These are phyloP conservation scores for Spongilla lacustris DNA, from an alignment of 37 sponge, comb jelly and placozoan genomes.

Conservation along the genomic window DNA sequence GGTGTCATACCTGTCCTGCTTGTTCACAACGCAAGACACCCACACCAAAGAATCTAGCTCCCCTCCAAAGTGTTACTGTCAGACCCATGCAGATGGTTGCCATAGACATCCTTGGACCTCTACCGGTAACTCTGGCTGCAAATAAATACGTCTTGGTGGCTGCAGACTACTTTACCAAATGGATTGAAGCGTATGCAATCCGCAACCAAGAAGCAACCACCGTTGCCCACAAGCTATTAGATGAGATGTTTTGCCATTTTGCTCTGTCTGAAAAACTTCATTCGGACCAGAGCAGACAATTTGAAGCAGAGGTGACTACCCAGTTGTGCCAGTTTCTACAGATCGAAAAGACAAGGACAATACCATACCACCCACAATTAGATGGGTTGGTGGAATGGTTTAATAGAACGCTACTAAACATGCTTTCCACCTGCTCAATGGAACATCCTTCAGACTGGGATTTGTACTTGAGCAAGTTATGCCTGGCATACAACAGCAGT, in stretches of 20 bases:
- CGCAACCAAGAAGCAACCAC: too few species aligned
- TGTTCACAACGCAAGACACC: too few species aligned
- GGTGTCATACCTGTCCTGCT: too few species aligned
- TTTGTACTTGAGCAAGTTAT: neutral
- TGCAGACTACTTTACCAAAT: too few species aligned
- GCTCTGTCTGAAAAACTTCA: conserved; percentile 18
- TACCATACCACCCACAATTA: conserved; percentile 7
- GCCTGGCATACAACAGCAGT: conserved; percentile 18
- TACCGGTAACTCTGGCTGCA: too few species aligned
- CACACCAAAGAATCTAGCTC: too few species aligned
- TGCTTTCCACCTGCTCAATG: conserved; percentile 9
- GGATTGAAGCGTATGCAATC: too few species aligned
- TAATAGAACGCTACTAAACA: conserved; percentile 16
- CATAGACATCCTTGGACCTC: too few species aligned
- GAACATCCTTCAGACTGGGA: conserved; percentile 31
- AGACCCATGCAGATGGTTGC: too few species aligned
- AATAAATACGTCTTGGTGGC: too few species aligned
- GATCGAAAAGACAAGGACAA: conserved; percentile 18
- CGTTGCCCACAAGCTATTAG: conserved; percentile 17
- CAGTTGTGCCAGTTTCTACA: neutral
- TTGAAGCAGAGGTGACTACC: neutral
- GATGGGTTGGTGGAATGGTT: conserved; percentile 48
- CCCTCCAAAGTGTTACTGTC: too few species aligned
- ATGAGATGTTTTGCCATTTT: conserved; percentile 15
- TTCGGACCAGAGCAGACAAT: conserved; percentile 27